Conservation (phyloP, 1,140 invertebrate species). For the Listronotus bonariensis region DNA sequence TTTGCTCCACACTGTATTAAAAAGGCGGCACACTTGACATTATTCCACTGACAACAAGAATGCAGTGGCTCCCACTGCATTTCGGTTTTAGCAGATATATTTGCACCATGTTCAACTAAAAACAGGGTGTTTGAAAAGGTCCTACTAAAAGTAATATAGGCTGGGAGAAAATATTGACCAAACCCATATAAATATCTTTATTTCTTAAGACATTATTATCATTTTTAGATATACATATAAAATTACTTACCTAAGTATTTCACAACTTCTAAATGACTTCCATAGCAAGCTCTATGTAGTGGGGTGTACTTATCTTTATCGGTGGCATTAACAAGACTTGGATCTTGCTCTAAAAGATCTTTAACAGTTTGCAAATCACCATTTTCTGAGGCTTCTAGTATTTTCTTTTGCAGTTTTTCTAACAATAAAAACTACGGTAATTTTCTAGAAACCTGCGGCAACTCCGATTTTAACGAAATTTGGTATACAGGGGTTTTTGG, state of each 20-base stretch:
- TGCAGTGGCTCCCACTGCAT: conserved; percentile 93
- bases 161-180: too few species aligned
- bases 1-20: conserved; percentile 86
- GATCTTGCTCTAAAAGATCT: conserved; percentile 66
- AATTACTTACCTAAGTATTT: conserved; percentile 58
- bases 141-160: too few species aligned
- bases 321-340: conserved; percentile 65
- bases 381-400: conserved; percentile 83
- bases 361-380: conserved; percentile 71
- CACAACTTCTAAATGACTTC: conserved; percentile 78
- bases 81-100: conserved; percentile 75
- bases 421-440: conserved; percentile 40
- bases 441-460: too few species aligned
- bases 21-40: conserved; percentile 71
- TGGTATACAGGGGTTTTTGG: too few species aligned
- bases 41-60: conserved; percentile 91
- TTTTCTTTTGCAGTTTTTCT: conserved; percentile 70
- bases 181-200: too few species aligned
- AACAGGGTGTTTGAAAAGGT: too few species aligned
- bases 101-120: conserved; percentile 74
- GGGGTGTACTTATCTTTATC: conserved; percentile 93
- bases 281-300: conserved; percentile 89
- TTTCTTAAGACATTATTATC: too few species aligned
- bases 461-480: too few species aligned
- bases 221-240: too few species aligned